Base-by-base conservation (phyloP, 2,797 vertebrate genomes). In the Coreius guichenoti region DNA sequence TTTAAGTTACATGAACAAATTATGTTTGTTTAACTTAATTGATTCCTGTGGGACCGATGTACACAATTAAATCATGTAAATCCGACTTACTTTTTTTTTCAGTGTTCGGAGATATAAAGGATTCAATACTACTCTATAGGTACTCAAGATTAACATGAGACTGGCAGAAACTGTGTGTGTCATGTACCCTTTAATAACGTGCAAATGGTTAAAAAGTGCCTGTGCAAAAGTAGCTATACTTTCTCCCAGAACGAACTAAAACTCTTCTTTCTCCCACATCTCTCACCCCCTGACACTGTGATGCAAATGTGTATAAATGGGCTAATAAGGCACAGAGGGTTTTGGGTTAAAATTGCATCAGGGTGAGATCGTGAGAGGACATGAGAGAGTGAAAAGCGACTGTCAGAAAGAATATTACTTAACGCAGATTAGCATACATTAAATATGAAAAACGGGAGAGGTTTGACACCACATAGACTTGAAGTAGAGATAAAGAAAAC, bases 261-360 rank as follows among this genome's bases (percentile, higher is more conserved):
- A 78, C 56, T 61, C 54, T 56, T 77, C n/a, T 67, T 49, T 87
- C 75, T 68, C 54, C 31, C 54, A 80, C 77, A 80, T 78, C 80
- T 65, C 73, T 29, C 51, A 68, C 54, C 82, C 45, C 31, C 61
- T 83, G 36, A 70, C 58, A 56, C 61, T 31, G n/a, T 36, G 61
- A 83, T 77, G 84, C 49, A 80, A 88, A 88, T 80, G 70, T 88
- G 54, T 79, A 88, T 88, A 83, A 88, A 86, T 86, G 87, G 81
- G 70, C 58, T 82, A 83, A 84, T 83, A 83, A 83, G 19, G 69
- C 77, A 77, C 36, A 23, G 29, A 72, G 77, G 69, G 69, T 79
- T 80, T 75, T 49, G 61, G 49, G 75, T 51, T 43, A 49, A 39
- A 68, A 76, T 67, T 86, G 72, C 80, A 47, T 86, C 68, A 72